These are phyloP conservation scores for Gymnorhina tibicen DNA, from an alignment of 2,113 vertebrate species.

Conservation along the genomic window DNA sequence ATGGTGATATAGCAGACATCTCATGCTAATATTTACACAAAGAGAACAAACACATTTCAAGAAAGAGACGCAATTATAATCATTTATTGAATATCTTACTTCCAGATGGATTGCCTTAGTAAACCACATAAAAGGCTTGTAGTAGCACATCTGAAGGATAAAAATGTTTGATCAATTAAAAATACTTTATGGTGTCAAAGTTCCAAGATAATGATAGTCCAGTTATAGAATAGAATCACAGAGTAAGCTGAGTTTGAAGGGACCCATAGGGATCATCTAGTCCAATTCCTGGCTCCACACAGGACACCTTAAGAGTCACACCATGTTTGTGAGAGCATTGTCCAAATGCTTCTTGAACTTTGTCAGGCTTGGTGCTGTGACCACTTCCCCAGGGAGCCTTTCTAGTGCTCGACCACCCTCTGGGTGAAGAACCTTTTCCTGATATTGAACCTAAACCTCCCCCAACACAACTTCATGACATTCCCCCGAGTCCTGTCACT, in stretches of 20 bases:
- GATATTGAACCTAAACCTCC: neutral
- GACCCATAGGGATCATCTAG: fast-evolving
- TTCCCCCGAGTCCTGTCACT: neutral
- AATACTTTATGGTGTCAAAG: neutral
- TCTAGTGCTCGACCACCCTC: neutral
- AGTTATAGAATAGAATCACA: neutral
- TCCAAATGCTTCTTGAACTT: neutral
- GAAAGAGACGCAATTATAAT: neutral
- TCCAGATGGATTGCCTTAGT: neutral
- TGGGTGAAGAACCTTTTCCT: too few relatives aligned
- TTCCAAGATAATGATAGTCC: neutral
- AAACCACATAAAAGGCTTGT: neutral
- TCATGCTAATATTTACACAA: slow-evolving; percentile 22
- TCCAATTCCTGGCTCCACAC: too few relatives aligned
- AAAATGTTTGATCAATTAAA: neutral
- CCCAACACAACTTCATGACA: neutral
- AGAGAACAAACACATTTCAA: neutral
- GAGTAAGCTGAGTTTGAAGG: neutral
- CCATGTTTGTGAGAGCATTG: neutral
- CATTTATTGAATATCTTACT: neutral
- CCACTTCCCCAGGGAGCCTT: neutral
- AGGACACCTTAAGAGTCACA: too few relatives aligned
- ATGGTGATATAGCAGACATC: neutral
- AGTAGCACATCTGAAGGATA: neutral
- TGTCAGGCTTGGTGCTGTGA: neutral